Base-by-base conservation (phyloP, 1,140 invertebrate species). In the Halesus radiatus region DNA sequence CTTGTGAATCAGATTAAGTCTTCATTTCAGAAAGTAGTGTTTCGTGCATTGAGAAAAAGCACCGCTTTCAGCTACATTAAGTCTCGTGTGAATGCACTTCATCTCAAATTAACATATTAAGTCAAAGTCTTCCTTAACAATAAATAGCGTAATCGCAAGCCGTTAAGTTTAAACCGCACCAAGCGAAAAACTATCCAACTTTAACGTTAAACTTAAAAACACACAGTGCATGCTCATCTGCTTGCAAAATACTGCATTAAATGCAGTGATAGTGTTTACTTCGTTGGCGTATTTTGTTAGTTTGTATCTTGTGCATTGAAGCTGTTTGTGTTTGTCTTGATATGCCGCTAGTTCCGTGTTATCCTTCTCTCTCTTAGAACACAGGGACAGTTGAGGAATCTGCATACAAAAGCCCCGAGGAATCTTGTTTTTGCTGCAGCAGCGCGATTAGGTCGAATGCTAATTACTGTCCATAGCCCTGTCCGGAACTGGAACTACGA, bases 131-230 rank as follows among this genome's bases (percentile, higher is more conserved):
- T 81, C 76, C 76, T 68, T 77, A 62, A 74, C 56, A 74, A 76
- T 81, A 81, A 81, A 81, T 81, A 78, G 60, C 76, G 76, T 78
- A 78, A 81, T 81, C 80, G 66, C 68, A 29, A 29, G 64, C 20
- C 76, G 62, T 70, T 78, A 53, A 64, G 53, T 64, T 18, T 20
- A 18, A 62, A 50, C 68, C 29, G 1, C 6, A 7, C 56, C 1
- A 18, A 15, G 13, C 56, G 5, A 60, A 60, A 60, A 18, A 13
- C 18, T 23, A 6, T 7, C 15, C 5, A 22, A 60, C 13, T 60
- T 60, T 23, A 60, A 60, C 3, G 56, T 7, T 20, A 13, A 60
- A 10, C 56, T 18, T 60, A 20, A 60, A 60, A 60, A 60, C 18
- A 60, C 13, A 13, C 37, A 45, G 13, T 45, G 37, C 37, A 45